A percentile compares a stretch with the other conserved stretches of the same genome.
Conservation (phyloP, 2,113 vertebrate species). For the Otus sunia region DNA sequence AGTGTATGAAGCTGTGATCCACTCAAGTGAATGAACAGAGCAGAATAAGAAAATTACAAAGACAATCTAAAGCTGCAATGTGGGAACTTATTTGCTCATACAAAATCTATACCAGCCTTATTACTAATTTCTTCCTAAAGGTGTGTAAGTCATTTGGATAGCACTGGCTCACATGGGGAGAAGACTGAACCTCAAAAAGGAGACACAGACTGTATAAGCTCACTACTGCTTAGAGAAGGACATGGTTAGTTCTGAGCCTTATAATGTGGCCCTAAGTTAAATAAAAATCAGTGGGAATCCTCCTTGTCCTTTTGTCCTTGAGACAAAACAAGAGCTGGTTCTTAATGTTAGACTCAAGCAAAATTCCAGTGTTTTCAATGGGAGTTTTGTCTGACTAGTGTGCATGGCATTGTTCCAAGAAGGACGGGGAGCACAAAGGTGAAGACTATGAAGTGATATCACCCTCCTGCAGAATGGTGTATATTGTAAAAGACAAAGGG, state of each 20-base stretch:
- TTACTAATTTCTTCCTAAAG: not conserved
- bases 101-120: not conserved
- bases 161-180: not conserved
- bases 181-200: not conserved
- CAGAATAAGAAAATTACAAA: not conserved
- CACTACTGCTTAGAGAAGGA: not conserved
- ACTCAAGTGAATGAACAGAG: not conserved
- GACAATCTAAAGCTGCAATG: not conserved
- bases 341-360: not conserved
- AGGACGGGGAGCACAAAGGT: not conserved
- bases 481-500: not conserved
- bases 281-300: conserved; percentile 21
- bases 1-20: not conserved
- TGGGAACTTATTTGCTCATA: not conserved
- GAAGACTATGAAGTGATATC: conserved; percentile 3
- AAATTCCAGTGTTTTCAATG: conserved; percentile 1
- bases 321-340: conserved; percentile 17
- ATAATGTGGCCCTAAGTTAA: not conserved
- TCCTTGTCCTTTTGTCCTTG: conserved; percentile 18
- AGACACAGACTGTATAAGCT: not conserved
- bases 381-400: not conserved
- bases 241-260: not conserved
- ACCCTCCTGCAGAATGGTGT: not conserved
- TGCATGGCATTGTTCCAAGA: not conserved
- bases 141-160: not conserved